Percentiles rank a stretch among this genome's conserved stretches.
phyloP scores from a whole-genome alignment of 2,888 invertebrate species.

The Drosophila nr. medialis region DNA sequence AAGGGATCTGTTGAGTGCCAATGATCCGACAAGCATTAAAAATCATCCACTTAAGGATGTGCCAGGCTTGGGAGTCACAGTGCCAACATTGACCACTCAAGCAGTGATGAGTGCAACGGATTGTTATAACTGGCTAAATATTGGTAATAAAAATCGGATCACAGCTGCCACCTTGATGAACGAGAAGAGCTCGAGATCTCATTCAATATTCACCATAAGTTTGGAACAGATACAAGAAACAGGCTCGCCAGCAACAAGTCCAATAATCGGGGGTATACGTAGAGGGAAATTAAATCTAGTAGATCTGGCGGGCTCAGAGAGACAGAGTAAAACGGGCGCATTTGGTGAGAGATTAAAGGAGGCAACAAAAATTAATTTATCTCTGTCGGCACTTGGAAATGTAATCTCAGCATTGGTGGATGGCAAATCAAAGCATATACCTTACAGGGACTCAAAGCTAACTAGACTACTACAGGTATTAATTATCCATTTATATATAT shows the following conservation, averaged over 20 bases:
- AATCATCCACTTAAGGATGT: constrained; percentile 85
- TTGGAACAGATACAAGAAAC: constrained; percentile 90
- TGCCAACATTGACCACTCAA: constrained; percentile 88
- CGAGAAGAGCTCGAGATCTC: constrained; percentile 93
- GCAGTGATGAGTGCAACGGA: constrained; percentile 92
- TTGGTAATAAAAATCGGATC: constrained; percentile 92
- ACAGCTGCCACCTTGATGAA: constrained; percentile 96
- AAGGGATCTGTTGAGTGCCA: constrained; percentile 92
- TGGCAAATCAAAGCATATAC: constrained; percentile 92
- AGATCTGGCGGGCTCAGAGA: constrained; percentile 94
- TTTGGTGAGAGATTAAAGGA: constrained; percentile 94
- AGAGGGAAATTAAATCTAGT: constrained; percentile 91
- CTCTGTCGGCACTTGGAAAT: constrained; percentile 93
- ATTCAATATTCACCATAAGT: constrained; percentile 94
- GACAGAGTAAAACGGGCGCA: constrained; percentile 93
- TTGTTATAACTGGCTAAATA: constrained; percentile 90
- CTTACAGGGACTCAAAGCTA: constrained; percentile 94
- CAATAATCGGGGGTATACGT: constrained; percentile 64
- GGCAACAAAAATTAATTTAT: constrained; percentile 95
- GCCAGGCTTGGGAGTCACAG: constrained; percentile 86
- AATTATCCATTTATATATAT: not conserved
- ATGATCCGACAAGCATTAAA: constrained; percentile 76
- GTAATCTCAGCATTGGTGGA: constrained; percentile 95
- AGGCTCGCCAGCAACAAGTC: constrained; percentile 5
- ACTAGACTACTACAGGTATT: constrained; percentile 90